Conservation (phyloP, 2,888 invertebrate genomes). For the Rutpela maculata region DNA sequence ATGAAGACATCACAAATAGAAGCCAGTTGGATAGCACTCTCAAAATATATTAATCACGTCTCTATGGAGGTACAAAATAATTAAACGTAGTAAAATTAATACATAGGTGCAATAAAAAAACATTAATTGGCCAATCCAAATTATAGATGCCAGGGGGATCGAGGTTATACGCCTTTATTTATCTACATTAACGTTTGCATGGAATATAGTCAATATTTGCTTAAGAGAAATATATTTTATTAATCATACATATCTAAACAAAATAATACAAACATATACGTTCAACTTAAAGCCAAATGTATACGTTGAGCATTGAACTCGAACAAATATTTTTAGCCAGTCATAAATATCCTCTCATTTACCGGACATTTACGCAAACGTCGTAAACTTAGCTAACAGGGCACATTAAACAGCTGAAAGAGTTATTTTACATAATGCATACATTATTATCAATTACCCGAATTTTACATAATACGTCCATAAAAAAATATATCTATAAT, state of each 20-base stretch:
- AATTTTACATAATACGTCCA: too few species aligned
- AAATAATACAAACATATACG: background rate
- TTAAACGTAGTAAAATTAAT: background rate
- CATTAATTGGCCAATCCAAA: background rate
- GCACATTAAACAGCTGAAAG: background rate
- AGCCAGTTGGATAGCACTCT: too few species aligned
- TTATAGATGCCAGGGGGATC: background rate
- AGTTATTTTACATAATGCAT: background rate
- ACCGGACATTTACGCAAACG: background rate
- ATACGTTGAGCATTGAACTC: slow-evolving; percentile 25
- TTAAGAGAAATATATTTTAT: slow-evolving; percentile 7
- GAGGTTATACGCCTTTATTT: background rate
- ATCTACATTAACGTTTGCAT: background rate
- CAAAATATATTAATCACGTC: too few species aligned
- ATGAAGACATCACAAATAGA: too few species aligned
- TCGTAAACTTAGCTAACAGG: background rate
- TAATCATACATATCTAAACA: background rate
- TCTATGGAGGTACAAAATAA: background rate
- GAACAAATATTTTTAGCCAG: slow-evolving; percentile 10
- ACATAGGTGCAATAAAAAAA: background rate
- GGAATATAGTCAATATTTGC: background rate
- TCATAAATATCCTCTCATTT: slow-evolving; percentile 5
- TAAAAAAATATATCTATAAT: too few species aligned
- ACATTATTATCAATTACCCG: too few species aligned
- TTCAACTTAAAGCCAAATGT: background rate